These are phyloP conservation scores for Peromyscus attwateri DNA, from an alignment of 2,797 vertebrate species.

Conservation along the genomic window DNA sequence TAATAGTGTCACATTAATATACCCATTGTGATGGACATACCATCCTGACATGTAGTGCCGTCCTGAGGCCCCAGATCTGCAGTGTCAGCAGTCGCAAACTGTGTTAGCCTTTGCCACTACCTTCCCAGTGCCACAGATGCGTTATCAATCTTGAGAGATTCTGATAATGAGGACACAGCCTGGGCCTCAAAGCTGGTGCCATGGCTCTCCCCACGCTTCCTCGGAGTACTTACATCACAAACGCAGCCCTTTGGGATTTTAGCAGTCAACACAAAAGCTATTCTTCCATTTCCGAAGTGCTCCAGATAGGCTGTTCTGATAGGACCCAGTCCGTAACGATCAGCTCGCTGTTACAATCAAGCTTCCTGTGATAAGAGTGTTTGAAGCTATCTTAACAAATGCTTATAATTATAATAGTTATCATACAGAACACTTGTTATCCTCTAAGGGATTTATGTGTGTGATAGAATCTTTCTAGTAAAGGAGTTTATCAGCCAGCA, in stretches of 20 bases:
- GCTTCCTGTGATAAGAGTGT: conserved; percentile 76
- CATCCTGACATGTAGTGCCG: conserved; percentile 43
- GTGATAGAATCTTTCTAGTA: conserved; percentile 37
- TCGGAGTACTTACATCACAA: conserved; percentile 30
- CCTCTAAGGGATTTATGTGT: conserved; percentile 69
- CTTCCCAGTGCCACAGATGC: background rate
- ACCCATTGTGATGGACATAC: conserved; percentile 61
- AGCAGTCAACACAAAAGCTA: conserved; percentile 42
- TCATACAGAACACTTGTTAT: conserved; percentile 58
- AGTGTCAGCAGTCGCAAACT: background rate
- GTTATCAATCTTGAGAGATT: background rate
- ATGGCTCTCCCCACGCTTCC: background rate
- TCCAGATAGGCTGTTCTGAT: background rate
- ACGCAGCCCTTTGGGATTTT: conserved; percentile 58
- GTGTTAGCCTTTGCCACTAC: background rate
- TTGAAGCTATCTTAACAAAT: conserved; percentile 83
- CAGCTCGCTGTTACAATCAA: conserved; percentile 72
- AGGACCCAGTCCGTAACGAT: background rate
- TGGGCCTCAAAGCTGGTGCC: background rate
- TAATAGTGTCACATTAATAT: conserved; percentile 1
- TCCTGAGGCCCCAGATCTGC: background rate
- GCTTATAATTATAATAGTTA: conserved; percentile 76
- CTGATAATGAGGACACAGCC: background rate
- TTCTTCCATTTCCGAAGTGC: conserved; percentile 54
- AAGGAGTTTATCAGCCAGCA: conserved; percentile 69